Conservation (phyloP, 2,888 invertebrate species). For the Uropetala carovei region DNA sequence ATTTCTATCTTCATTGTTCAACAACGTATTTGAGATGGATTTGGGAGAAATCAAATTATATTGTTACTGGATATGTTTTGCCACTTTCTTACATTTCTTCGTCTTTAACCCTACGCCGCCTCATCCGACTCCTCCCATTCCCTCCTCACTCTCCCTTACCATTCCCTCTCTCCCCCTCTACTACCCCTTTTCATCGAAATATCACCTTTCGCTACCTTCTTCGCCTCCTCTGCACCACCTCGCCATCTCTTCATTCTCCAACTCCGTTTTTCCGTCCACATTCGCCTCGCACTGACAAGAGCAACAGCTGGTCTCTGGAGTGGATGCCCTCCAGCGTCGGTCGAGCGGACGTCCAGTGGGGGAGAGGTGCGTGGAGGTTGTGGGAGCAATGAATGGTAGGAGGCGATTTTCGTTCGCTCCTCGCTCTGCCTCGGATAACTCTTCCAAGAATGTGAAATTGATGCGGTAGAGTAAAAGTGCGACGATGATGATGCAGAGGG, state of each 20-base stretch:
- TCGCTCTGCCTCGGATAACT: not conserved
- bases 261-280: not conserved
- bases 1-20: no score
- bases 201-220: no score
- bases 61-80: no score
- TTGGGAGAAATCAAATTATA: no score
- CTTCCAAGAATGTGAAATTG: conserved; percentile 8
- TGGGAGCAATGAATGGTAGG: not conserved
- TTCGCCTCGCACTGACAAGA: not conserved
- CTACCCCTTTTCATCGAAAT: no score
- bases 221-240: no score
- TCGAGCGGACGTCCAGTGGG: not conserved
- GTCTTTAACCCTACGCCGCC: no score
- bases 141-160: no score
- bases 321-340: not conserved
- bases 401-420: not conserved
- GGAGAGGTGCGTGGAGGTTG: not conserved
- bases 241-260: not conserved
- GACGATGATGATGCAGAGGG: not conserved
- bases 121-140: no score
- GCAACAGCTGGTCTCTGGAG: not conserved
- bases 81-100: no score
- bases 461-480: not conserved
- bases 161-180: no score
- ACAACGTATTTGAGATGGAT: no score